Base-by-base conservation (phyloP, 2,888 invertebrate genomes). In the Boloria euphrosyne region DNA sequence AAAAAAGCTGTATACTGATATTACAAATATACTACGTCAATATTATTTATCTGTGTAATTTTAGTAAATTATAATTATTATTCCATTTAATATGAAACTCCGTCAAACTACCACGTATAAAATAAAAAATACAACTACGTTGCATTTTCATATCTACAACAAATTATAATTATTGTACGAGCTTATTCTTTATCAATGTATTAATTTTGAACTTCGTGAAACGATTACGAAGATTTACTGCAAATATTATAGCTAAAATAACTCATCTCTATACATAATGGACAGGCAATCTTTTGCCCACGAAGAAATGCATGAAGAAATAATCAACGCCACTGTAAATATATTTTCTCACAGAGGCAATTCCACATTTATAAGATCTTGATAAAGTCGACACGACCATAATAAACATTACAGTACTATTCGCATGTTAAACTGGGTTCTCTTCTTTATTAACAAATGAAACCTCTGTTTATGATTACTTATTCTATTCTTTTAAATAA, bases 261-360 rank as follows among this genome's bases (percentile, higher is more conserved):
- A 22, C 44, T 22, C 43, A n/a, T 57, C 44, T 13, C 44, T 57
- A 14, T n/a, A 46, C 2, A 22, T 57, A 4, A 57, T 46, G n/a
- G n/a, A 46, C n/a, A 46, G 3, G 13, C 57, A n/a, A 13, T 22
- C 14, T 38, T 38, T 38, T 38, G 31, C 44, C 2, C 18, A 22
- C 10, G 18, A n/a, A 18, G 55, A 46, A 57, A 38, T 38, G 22
- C 46, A 57, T 57, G 57, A 46, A 57, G 57, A 46, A 57, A 57
- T 57, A 57, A 57, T 57, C 57, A 57, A 57, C 57, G 57, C 57
- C 57, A 46, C 57, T 57, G 57, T 46, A 27, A n/a, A 5, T 22
- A 57, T 57, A 57, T 52, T 65, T 65, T 65, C 64, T 52, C 64
- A 65, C 64, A 59, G 52, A 59, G 38, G 52, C 52, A 46, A 65